Evolutionary conservation across 2,888 invertebrate genomes (phyloP).

Genomic region (Elysia crispata): DNA sequence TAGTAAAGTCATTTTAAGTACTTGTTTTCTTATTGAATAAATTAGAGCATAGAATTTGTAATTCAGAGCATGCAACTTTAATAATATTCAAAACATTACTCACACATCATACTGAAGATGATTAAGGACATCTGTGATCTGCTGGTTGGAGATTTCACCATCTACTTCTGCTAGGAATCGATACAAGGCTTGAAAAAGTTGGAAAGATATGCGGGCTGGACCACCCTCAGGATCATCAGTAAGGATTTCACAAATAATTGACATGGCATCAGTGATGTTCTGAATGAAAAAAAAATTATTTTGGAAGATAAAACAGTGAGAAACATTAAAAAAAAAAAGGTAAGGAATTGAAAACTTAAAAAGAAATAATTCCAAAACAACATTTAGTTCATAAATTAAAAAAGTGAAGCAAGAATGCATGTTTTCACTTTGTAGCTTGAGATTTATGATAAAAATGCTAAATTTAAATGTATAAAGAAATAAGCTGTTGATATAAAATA

Average conservation of each 20-base stretch:
- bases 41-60: too few species aligned
- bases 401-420: too few species aligned
- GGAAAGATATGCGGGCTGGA: conserved; percentile 84
- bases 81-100: conserved; percentile 55
- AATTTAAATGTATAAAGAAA: too few species aligned
- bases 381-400: too few species aligned
- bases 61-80: too few species aligned
- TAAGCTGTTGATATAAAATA: too few species aligned
- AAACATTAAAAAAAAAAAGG: neutral
- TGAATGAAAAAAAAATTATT: conserved; percentile 77
- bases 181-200: conserved; percentile 76
- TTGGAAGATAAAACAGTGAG: neutral
- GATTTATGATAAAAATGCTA: too few species aligned
- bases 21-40: too few species aligned
- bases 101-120: conserved; percentile 76
- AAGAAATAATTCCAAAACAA: neutral
- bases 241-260: conserved; percentile 87
- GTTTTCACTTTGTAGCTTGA: too few species aligned
- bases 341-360: neutral
- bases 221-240: conserved; percentile 91
- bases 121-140: conserved; percentile 72
- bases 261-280: conserved; percentile 88
- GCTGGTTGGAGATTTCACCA: conserved; percentile 75
- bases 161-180: conserved; percentile 76
- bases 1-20: too few species aligned